Evolutionary conservation across 1,140 invertebrate genomes (phyloP), one percentile per base, ranked within the genome.

Genomic region (Aphidius ervi): DNA sequence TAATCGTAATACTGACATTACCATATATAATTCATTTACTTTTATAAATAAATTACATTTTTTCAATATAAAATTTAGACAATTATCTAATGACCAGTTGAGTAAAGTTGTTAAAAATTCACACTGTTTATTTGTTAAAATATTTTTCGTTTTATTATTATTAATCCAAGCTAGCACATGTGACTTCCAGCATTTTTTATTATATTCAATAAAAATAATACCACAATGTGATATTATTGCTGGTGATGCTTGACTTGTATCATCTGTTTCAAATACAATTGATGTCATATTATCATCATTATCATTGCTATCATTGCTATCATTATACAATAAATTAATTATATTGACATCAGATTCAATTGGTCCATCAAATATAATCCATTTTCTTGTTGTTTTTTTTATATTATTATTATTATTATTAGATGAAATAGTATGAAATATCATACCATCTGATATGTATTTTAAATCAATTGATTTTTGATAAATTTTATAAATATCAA

Each of bases 191-290:
- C 74, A 69, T 4, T 85, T 66, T 10, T 74, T 79, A 6, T 64
- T 63, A 2, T 81, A 79, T 57, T 85, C 84, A 68, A 89, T 77
- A 64, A 88, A 85, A 57, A 90, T 82, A 77, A 89, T 86, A 53
- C 86, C 86, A 74, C 87, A 90, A 8, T 84, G 80, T 63, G 85
- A 82, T 52, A 89, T 81, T 9, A 84, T 85, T 20, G 85, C 83
- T 55, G 88, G 88, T n/a, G 83, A 83, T 4, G 74, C 75, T 65
- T 83, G 68, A 39, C 80, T 68, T 9, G 88, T 70, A 74, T 86
- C 83, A 74, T 82, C 82, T 3, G 86, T 86, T 77, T 90, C 88
- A 74, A 90, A 88, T 45, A 90, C 83, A 55, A 89, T 74, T 49
- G 84, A 86, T 69, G 82, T 85, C 2, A 76, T 10, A 88, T 65